These are phyloP conservation scores for Salarias fasciatus DNA, from an alignment of 2,797 vertebrate species.

Conservation along the genomic window DNA sequence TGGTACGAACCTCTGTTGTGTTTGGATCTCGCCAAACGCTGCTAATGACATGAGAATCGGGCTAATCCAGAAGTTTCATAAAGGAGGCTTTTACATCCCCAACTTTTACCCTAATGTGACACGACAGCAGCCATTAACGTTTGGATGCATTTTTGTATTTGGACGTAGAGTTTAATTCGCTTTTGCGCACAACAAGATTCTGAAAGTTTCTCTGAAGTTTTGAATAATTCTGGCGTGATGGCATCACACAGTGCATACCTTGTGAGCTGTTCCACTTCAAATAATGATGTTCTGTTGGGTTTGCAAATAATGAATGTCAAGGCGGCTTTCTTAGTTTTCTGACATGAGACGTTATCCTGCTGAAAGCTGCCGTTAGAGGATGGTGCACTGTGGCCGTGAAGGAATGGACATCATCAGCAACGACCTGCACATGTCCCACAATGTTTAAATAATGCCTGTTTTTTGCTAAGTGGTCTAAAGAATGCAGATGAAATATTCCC, in stretches of 20 bases:
- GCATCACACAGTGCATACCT: too few relatives aligned
- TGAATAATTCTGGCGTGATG: too few relatives aligned
- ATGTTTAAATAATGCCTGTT: conserved; percentile 4
- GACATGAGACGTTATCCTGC: too few relatives aligned
- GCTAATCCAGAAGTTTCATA: conserved; percentile 25
- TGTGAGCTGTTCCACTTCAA: too few relatives aligned
- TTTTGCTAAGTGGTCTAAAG: conserved; percentile 1
- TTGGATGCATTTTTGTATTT: not conserved
- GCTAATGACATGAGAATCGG: conserved; percentile 14
- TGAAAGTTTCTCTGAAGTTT: too few relatives aligned
- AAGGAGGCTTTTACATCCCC: conserved; percentile 20
- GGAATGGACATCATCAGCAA: not conserved
- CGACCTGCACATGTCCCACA: not conserved
- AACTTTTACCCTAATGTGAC: not conserved
- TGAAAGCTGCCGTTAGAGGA: too few relatives aligned
- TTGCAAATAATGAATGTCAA: too few relatives aligned
- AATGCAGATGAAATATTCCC: not conserved
- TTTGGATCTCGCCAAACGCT: conserved; percentile 24
- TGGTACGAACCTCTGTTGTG: conserved; percentile 13
- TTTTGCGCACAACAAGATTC: too few relatives aligned
- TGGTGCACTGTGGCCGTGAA: not conserved
- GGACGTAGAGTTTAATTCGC: too few relatives aligned
- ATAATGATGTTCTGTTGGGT: too few relatives aligned
- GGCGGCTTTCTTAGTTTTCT: not conserved
- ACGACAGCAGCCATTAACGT: not conserved